A percentile compares a stretch with the other conserved stretches of the same genome.
These are phyloP conservation scores for Diarsia dahlii DNA, from an alignment of 2,888 invertebrate species.

Conservation along the genomic window DNA sequence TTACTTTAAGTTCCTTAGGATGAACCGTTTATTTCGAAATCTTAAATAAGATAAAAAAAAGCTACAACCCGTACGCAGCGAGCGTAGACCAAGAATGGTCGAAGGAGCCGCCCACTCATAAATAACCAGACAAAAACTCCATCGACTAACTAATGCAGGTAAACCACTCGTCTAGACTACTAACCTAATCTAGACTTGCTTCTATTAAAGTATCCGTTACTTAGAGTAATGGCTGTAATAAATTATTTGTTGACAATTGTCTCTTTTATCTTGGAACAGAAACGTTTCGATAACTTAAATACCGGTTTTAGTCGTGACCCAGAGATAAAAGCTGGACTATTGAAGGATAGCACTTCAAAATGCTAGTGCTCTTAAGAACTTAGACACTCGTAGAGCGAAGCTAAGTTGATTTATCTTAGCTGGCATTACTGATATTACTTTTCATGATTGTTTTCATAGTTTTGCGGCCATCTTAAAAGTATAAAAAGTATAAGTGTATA, in stretches of 20 bases:
- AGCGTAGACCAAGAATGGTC: slow-evolving; percentile 5
- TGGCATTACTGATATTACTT: no score
- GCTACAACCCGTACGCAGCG: neutral
- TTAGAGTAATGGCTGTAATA: slow-evolving; percentile 34
- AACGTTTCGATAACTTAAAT: slow-evolving; percentile 17
- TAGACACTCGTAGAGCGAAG: neutral
- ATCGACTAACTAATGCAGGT: neutral
- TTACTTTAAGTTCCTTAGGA: no score
- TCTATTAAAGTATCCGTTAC: slow-evolving; percentile 42
- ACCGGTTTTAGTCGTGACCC: slow-evolving; percentile 31
- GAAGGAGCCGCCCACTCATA: slow-evolving; percentile 21
- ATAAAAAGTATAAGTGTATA: no score
- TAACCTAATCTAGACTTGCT: slow-evolving; percentile 27
- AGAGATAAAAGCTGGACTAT: neutral
- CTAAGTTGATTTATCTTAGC: neutral
- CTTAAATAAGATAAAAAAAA: neutral
- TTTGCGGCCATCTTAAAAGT: no score
- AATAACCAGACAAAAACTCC: slow-evolving; percentile 35
- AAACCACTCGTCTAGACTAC: slow-evolving; percentile 19
- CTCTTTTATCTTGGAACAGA: slow-evolving; percentile 21
- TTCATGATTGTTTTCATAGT: no score
- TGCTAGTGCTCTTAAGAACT: neutral
- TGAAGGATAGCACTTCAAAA: neutral
- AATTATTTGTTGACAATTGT: slow-evolving; percentile 49
- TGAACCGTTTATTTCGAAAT: neutral